These are phyloP conservation scores for Apodemia zela DNA, from an alignment of 2,888 invertebrate genomes.

Conservation along the genomic window DNA sequence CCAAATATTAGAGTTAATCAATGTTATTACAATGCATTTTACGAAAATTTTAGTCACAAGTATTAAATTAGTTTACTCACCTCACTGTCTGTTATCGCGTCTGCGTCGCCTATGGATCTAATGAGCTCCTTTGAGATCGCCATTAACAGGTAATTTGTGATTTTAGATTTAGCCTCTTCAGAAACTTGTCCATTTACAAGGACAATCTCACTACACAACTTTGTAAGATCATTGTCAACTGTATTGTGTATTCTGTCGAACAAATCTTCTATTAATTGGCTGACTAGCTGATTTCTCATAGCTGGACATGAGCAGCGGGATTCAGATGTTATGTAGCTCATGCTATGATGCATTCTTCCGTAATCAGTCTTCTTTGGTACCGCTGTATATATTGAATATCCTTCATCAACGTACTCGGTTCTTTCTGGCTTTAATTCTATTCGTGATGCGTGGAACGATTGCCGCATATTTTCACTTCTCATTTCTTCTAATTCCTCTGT, in stretches of 20 bases:
- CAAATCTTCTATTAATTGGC: constrained; percentile 69
- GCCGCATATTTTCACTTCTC: constrained; percentile 66
- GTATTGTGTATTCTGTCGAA: constrained; percentile 70
- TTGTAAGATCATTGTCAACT: constrained; percentile 63
- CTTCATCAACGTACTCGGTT: constrained; percentile 71
- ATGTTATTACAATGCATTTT: constrained; percentile 28
- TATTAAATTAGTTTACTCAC: constrained; percentile 48
- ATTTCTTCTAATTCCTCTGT: constrained; percentile 74
- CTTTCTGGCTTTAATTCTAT: constrained; percentile 69
- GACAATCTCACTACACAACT: constrained; percentile 60
- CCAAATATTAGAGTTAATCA: constrained; percentile 12
- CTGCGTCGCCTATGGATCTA: constrained; percentile 73
- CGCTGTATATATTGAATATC: constrained; percentile 70
- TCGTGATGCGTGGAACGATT: constrained; percentile 65
- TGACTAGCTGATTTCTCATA: constrained; percentile 69
- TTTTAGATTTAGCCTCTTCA: constrained; percentile 71
- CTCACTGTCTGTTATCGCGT: constrained; percentile 77
- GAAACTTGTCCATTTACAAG: constrained; percentile 53
- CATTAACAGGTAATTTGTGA: constrained; percentile 75
- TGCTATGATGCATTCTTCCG: constrained; percentile 71
- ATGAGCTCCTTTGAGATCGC: constrained; percentile 76
- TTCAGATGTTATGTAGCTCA: constrained; percentile 69
- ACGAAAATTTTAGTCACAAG: constrained; percentile 58
- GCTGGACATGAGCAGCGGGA: constrained; percentile 68
- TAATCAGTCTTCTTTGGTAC: constrained; percentile 73